These are phyloP conservation scores for Leptopilina boulardi DNA, from an alignment of 1,140 invertebrate genomes.

Conservation along the genomic window DNA sequence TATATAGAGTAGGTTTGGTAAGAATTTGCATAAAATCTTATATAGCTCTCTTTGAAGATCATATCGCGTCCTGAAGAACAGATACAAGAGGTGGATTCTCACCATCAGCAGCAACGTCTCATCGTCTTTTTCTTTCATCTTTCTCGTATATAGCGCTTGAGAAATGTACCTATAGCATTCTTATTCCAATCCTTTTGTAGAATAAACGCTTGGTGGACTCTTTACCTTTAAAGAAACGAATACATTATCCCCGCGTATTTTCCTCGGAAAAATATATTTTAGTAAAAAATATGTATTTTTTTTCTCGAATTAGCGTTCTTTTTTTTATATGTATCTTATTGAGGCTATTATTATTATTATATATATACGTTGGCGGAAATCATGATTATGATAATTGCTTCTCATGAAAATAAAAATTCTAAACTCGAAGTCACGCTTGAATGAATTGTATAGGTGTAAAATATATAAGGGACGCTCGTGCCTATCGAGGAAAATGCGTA, in stretches of 20 bases:
- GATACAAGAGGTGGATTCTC: conserved; percentile 30
- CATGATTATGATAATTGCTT: not conserved
- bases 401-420: conserved; percentile 2
- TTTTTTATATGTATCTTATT: not conserved
- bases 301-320: not conserved
- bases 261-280: not conserved
- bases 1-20: conserved; percentile 3
- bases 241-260: conserved; percentile 7
- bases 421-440: not conserved
- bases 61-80: conserved; percentile 15
- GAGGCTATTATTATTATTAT: not conserved
- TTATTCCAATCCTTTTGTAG: not conserved
- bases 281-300: not conserved
- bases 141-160: conserved; percentile 13
- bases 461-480: conserved; percentile 18
- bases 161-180: conserved; percentile 9
- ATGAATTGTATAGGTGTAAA: not conserved
- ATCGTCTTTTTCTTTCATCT: conserved; percentile 24
- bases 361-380: not conserved
- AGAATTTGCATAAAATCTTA: conserved; percentile 29
- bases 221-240: conserved; percentile 3
- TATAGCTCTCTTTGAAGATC: conserved; percentile 25
- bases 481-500: not conserved
- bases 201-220: not conserved
- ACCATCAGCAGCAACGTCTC: conserved; percentile 23